Evolutionary conservation across 2,113 vertebrate species (phyloP), one percentile per base, ranked within the genome.

Genomic region (Ifrita kowaldi): DNA sequence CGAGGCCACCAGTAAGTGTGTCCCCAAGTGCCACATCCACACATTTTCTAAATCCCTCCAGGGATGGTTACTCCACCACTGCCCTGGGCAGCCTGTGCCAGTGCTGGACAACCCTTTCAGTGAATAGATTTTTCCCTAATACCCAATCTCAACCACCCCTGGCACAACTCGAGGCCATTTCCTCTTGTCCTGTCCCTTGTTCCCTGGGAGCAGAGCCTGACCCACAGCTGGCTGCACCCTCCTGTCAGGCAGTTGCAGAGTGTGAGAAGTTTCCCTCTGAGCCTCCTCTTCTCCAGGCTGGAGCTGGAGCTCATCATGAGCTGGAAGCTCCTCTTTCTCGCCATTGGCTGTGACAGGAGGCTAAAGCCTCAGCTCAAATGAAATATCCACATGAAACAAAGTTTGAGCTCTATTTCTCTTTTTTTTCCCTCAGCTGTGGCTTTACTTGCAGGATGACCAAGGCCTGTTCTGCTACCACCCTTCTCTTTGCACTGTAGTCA

Each of bases 161-260:
- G 39, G 59, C 32, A 52, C 24, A 53, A 6, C 26, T 26, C 15
- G 39, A 53, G 69, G 39, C 11, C 12, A 2, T 68, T 41, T 68
- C 20, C 30, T 24, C 62, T 30, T 44, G 23, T 41, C 20, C 39
- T 22, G 6, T 41, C 13, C 33, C 7, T 59, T 4, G 13, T 19
- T 50, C 15, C 30, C 39, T 35, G n/a, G 53, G 23, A 68, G 30
- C n/a, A 73, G 32, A 81, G 27, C 10, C 59, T 1, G 15, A 50
- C 1, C 42, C 13, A 1, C 8, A 6, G 13, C 20, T 9, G 47
- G 50, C 30, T 62, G 22, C 33, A 2, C 6, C 10, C n/a, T 83
- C 39, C 24, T 30, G 20, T 18, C 13, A 10, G 20, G 33, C 39
- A 46, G 11, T 0, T 53, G 46, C 9, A 46, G 21, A 44, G 14